Base-by-base conservation (phyloP, 2,113 vertebrate genomes). In the Machaerirhynchus nigripectus region DNA sequence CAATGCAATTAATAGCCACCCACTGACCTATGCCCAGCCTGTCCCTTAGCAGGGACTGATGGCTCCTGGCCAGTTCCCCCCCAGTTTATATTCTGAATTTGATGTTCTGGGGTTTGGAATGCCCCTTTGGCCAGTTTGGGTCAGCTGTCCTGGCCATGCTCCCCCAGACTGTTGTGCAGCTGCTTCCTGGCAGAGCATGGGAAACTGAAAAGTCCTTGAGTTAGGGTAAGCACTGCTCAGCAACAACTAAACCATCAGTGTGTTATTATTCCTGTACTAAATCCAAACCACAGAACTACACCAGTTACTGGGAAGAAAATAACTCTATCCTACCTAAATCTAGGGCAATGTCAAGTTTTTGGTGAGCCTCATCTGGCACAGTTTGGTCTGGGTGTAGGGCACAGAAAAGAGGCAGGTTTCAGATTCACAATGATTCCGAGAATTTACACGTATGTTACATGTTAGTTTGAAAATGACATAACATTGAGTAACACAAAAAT, bases 331-430 rank as follows among this genome's bases (percentile, higher is more conserved):
- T n/a, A 30, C 11, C 17, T 52, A 40, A 83, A 69, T 42, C 10
- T 10, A 61, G 22, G 35, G 31, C 13, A 82, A 35, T 7, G 42
- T 70, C 24, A 61, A 44, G 20, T 13, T 83, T 92, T 59, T 56
- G 6, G 31, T 59, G n/a, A 80, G 27, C 11, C 5, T 40, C 5
- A 7, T 28, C 18, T 80, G 57, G 20, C 19, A 47, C 20, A 18
- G 21, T n/a, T 40, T 75, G 14, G 10, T 71, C 39, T 47, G 71
- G 4, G 15, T 0, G 0, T 3, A 60, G 11, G 13, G 20, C 27
- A 60, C 27, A 64, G 31, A 49, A 77, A 57, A 56, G 6, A 59
- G 27, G 21, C 9, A 37, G 8, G 13, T 53, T 81, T 60, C 55
- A 57, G 19, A 37, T 53, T 65, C 40, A 11, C 18, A 42, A 5